Percentiles rank a stretch among this genome's conserved stretches.
phyloP scores from a whole-genome alignment of 2,888 invertebrate genomes.

The Coremacera marginata region DNA sequence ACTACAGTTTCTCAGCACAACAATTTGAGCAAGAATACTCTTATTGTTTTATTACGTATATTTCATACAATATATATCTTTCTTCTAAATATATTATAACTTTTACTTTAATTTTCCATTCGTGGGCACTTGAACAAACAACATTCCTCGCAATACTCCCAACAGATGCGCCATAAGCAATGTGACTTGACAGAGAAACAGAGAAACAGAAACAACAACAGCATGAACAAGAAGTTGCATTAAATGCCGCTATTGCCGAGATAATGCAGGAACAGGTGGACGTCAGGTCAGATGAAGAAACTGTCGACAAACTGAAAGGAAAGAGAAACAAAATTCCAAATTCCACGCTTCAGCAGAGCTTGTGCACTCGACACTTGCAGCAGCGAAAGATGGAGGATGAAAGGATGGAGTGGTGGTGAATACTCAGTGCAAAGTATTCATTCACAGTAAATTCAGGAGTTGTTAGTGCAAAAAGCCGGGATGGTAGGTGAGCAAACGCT shows the following conservation, averaged over 20 bases:
- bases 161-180: neutral
- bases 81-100: slow-evolving; percentile 4
- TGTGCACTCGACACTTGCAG: neutral
- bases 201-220: neutral
- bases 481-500: neutral
- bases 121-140: slow-evolving; percentile 32
- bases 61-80: neutral
- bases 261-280: neutral
- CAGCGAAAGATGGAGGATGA: neutral
- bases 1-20: neutral
- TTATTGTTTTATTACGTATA: slow-evolving; percentile 8
- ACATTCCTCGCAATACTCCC: neutral
- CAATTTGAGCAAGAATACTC: neutral
- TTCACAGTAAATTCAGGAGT: neutral
- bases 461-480: neutral
- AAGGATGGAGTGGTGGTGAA: neutral
- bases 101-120: slow-evolving; percentile 34
- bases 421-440: neutral
- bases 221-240: neutral
- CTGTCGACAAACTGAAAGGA: slow-evolving; percentile 19
- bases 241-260: slow-evolving; percentile 22
- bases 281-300: neutral
- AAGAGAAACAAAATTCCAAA: slow-evolving; percentile 36
- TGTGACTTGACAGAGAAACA: neutral
- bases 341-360: slow-evolving; percentile 40